Percentiles rank a stretch among this genome's conserved stretches.
These are phyloP conservation scores for Chydorus sphaericus DNA, from an alignment of 2,888 invertebrate genomes.

Conservation along the genomic window DNA sequence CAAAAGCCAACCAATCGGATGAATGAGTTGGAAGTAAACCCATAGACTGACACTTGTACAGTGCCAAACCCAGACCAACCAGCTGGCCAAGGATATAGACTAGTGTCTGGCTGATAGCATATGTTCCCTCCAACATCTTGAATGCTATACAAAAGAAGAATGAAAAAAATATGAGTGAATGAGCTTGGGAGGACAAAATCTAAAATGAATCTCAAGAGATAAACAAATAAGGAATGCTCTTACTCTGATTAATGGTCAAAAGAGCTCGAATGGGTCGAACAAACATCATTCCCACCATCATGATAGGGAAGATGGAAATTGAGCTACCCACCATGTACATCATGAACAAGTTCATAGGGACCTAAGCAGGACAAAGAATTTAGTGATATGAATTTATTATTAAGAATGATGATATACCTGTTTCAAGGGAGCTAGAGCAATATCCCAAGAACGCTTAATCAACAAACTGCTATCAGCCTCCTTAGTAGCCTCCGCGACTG, in stretches of 20 bases:
- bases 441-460: conserved; percentile 91
- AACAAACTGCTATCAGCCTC: conserved; percentile 72
- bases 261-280: conserved; percentile 91
- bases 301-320: conserved; percentile 97
- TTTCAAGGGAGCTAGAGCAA: conserved; percentile 85
- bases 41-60: conserved; percentile 98
- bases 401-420: conserved; percentile 38
- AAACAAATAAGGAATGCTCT: conserved; percentile 20
- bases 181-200: too few relatives aligned
- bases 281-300: conserved; percentile 99
- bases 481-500: conserved; percentile 59
- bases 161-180: background rate
- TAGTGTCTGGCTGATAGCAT: conserved; percentile 72
- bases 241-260: conserved; percentile 51
- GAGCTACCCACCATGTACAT: conserved; percentile 99
- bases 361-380: conserved; percentile 25
- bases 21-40: conserved; percentile 90
- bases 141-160: conserved; percentile 54
- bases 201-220: background rate
- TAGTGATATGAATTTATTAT: background rate
- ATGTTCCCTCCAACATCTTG: conserved; percentile 85
- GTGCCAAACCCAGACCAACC: conserved; percentile 73
- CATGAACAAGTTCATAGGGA: conserved; percentile 96
- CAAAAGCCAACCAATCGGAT: conserved; percentile 96
- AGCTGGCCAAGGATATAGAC: conserved; percentile 88